These are phyloP conservation scores for Charaxes varanes DNA, from an alignment of 1,140 invertebrate species.

Conservation along the genomic window DNA sequence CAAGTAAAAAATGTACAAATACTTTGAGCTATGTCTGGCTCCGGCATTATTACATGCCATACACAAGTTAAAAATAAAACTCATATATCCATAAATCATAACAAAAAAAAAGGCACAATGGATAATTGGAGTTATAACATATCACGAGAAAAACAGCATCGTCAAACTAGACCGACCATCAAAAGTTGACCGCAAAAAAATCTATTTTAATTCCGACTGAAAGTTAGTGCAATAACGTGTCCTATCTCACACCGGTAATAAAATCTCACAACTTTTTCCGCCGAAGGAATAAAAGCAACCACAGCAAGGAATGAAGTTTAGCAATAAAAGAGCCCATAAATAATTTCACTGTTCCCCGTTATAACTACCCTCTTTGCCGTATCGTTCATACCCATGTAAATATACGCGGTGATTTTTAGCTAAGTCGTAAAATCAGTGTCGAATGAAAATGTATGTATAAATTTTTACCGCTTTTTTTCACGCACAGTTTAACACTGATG, in stretches of 20 bases:
- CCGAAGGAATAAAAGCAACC: slow-evolving; percentile 68
- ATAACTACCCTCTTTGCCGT: slow-evolving; percentile 55
- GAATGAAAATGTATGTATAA: slow-evolving; percentile 25
- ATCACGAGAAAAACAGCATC: too few species aligned
- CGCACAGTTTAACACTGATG: slow-evolving; percentile 48
- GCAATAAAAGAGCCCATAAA: slow-evolving; percentile 72
- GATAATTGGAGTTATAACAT: too few species aligned
- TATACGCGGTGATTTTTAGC: slow-evolving; percentile 29
- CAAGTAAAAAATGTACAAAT: too few species aligned
- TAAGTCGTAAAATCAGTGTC: slow-evolving; percentile 35
- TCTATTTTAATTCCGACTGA: slow-evolving; percentile 63
- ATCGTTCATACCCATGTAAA: slow-evolving; percentile 40
- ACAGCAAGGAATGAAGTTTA: slow-evolving; percentile 69
- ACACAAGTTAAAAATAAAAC: too few species aligned
- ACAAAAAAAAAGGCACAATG: too few species aligned
- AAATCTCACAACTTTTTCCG: slow-evolving; percentile 70
- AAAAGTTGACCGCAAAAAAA: slow-evolving; percentile 58
- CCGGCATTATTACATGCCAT: too few species aligned
- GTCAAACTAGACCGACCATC: too few species aligned
- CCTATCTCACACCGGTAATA: slow-evolving; percentile 71
- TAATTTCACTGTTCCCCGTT: slow-evolving; percentile 62
- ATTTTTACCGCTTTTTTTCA: slow-evolving; percentile 43
- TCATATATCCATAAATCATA: too few species aligned
- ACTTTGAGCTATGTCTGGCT: too few species aligned
- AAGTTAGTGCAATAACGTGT: slow-evolving; percentile 70